Evolutionary conservation across 2,797 vertebrate genomes (phyloP).

Genomic region (Poecilia velifera): DNA sequence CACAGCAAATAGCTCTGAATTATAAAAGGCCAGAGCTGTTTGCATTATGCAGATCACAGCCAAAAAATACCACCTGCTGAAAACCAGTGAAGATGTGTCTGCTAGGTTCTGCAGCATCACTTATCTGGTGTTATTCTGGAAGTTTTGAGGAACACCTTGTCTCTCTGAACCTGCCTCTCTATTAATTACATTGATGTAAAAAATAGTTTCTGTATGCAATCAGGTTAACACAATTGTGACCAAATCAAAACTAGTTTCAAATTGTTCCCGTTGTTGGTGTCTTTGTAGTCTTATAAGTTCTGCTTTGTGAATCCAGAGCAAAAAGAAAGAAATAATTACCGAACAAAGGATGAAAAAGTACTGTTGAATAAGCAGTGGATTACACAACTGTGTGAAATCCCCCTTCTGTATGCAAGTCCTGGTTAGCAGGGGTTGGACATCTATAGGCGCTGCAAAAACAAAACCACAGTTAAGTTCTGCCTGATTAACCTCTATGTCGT

Average conservation of each 20-base stretch:
- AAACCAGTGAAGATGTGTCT: background rate
- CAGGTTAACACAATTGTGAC: background rate
- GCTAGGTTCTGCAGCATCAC: background rate
- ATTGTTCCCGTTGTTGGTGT: background rate
- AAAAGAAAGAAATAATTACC: background rate
- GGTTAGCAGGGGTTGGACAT: slow-evolving; percentile 67
- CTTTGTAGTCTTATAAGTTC: background rate
- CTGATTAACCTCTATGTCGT: slow-evolving; percentile 76
- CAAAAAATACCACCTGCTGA: background rate
- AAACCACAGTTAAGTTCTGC: slow-evolving; percentile 63
- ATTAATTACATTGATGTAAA: background rate
- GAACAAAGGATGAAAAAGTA: background rate
- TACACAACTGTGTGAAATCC: background rate
- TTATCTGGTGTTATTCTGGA: background rate
- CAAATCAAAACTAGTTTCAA: background rate
- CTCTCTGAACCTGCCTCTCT: background rate
- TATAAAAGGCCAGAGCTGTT: background rate
- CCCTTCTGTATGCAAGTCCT: slow-evolving; percentile 59
- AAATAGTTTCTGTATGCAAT: too few relatives aligned
- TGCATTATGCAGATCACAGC: background rate
- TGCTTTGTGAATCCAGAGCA: background rate
- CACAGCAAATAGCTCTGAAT: background rate
- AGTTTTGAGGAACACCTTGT: background rate
- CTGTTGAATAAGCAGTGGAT: background rate
- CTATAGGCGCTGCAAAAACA: slow-evolving; percentile 77